Conservation (phyloP, 2,113 vertebrate genomes). For the Leptosomus discolor region DNA sequence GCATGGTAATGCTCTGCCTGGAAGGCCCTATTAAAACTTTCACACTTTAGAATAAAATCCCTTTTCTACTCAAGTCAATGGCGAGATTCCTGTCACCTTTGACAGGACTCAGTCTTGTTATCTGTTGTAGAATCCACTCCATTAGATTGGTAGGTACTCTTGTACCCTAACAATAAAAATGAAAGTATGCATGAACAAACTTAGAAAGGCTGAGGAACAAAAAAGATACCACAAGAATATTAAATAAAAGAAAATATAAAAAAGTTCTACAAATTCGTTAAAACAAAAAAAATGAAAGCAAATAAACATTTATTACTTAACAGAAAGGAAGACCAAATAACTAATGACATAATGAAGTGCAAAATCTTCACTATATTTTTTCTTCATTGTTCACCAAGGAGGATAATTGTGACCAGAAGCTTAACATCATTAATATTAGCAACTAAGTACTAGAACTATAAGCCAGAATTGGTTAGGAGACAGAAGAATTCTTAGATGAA, state of each 20-base stretch:
- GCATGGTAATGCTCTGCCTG: background rate
- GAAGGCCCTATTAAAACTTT: background rate
- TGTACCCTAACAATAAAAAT: background rate
- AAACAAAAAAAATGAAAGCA: background rate
- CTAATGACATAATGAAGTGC: background rate
- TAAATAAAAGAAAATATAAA: background rate
- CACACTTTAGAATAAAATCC: background rate
- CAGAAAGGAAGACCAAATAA: background rate
- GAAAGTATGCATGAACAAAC: background rate
- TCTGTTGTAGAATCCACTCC: background rate
- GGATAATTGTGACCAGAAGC: conserved; percentile 37
- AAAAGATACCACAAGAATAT: background rate
- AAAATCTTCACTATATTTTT: background rate
- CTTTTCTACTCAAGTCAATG: background rate
- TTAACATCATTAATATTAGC: background rate
- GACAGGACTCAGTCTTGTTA: background rate
- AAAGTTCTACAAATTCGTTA: background rate
- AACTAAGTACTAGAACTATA: background rate
- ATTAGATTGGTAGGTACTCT: background rate
- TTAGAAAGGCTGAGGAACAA: background rate
- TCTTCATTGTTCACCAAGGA: background rate
- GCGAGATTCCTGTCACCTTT: background rate
- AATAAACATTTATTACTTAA: background rate
- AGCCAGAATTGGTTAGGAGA: background rate
- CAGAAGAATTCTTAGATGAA: background rate